phyloP scores from a whole-genome alignment of 2,888 invertebrate genomes.

The Oscheius sp. region DNA sequence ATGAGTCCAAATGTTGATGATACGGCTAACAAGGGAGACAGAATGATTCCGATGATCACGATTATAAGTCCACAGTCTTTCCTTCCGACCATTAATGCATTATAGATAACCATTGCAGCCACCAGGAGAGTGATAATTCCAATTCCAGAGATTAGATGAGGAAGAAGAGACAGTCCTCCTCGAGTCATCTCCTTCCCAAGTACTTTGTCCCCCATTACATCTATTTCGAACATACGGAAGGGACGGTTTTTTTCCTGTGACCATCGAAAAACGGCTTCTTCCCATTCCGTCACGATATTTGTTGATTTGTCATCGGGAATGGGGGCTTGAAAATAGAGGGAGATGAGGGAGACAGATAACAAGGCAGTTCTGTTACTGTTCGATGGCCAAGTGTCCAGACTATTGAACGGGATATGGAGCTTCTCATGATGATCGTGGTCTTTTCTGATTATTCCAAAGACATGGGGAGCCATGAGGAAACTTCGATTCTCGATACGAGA shows the following conservation, averaged over 20 bases:
- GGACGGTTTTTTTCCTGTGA: not conserved
- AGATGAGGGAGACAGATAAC: not conserved
- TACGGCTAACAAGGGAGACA: conserved; percentile 35
- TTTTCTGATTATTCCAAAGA: conserved; percentile 29
- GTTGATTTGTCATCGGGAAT: conserved; percentile 28
- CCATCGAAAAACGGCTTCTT: conserved; percentile 35
- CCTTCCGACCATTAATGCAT: not conserved
- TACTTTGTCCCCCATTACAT: conserved; percentile 41
- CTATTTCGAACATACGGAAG: conserved; percentile 27
- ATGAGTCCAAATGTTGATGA: conserved; percentile 39
- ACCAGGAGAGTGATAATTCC: conserved; percentile 32
- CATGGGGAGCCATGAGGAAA: conserved; percentile 34
- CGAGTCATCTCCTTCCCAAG: conserved; percentile 38
- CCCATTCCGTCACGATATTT: conserved; percentile 36
- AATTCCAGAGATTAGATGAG: conserved; percentile 35
- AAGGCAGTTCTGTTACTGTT: conserved; percentile 30
- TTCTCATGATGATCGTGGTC: not conserved
- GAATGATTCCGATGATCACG: conserved; percentile 23
- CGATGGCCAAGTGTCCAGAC: conserved; percentile 12
- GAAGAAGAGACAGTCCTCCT: conserved; percentile 34
- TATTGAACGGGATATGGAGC: conserved; percentile 22
- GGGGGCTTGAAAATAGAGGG: conserved; percentile 33
- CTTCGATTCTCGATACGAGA: conserved; percentile 11
- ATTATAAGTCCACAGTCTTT: conserved; percentile 21
- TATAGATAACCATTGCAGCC: conserved; percentile 15